Evolutionary conservation across 1,140 invertebrate genomes (phyloP).

Genomic region (Lanistes nyassanus): DNA sequence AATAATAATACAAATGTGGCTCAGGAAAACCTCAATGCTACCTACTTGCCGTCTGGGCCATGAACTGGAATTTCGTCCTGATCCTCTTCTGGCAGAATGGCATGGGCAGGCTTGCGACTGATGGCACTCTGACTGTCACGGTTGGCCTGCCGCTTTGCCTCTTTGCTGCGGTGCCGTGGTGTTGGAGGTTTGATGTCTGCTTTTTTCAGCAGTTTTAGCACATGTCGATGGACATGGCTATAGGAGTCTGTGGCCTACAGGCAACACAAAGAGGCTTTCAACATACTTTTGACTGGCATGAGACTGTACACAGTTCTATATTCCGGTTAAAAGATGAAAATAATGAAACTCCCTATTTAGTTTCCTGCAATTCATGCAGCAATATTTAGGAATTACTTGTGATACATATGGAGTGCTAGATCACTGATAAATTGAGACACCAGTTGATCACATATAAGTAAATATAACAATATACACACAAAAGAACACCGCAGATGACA

Average conservation of each 20-base stretch:
- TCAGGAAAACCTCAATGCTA: background rate
- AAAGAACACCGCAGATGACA: too few species aligned
- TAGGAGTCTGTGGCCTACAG: conserved; percentile 24
- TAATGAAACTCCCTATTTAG: too few species aligned
- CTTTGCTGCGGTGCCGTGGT: background rate
- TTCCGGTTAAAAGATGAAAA: too few species aligned
- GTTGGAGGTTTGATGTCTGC: conserved; percentile 34
- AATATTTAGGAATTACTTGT: too few species aligned
- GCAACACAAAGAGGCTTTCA: background rate
- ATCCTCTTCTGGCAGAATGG: conserved; percentile 52
- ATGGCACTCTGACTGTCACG: conserved; percentile 16
- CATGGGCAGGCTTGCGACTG: conserved; percentile 44
- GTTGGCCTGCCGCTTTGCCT: conserved; percentile 19
- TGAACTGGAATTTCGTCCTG: conserved; percentile 56
- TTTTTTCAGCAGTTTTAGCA: conserved; percentile 33
- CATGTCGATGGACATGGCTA: conserved; percentile 45
- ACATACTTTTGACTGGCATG: too few species aligned
- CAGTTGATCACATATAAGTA: too few species aligned
- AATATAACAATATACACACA: too few species aligned
- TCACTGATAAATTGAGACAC: too few species aligned
- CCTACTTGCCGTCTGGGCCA: conserved; percentile 52
- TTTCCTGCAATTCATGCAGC: too few species aligned
- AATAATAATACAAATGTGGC: too few species aligned
- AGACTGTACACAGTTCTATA: background rate
- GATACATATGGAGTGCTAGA: too few species aligned